Conservation (phyloP, 2,888 invertebrate species). For the Pardosa pseudoannulata region DNA sequence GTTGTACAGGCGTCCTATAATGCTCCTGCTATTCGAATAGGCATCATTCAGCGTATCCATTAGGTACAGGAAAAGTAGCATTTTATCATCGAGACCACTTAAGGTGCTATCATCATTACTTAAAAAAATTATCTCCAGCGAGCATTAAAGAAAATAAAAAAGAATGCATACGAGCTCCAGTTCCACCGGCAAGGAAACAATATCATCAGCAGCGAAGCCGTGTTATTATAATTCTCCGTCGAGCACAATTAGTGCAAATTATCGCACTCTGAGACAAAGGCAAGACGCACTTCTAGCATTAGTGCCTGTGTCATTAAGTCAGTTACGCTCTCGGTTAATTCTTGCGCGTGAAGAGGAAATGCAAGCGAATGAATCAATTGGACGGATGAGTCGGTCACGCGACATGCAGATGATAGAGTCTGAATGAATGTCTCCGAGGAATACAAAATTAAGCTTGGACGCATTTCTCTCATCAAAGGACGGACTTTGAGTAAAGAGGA, state of each 20-base stretch:
- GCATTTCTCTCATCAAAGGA: too few relatives aligned
- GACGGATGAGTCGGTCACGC: slow-evolving; percentile 16
- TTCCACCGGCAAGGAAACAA: neutral
- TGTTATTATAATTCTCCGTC: slow-evolving; percentile 5
- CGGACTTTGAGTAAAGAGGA: too few relatives aligned
- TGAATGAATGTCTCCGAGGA: neutral
- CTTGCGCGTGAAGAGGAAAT: slow-evolving; percentile 12
- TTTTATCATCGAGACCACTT: neutral
- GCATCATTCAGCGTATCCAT: too few relatives aligned
- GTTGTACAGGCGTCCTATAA: too few relatives aligned
- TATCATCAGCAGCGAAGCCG: neutral
- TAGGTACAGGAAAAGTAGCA: too few relatives aligned
- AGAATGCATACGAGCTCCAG: neutral
- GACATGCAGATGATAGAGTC: slow-evolving; percentile 1
- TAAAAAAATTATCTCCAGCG: neutral
- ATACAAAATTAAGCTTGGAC: neutral
- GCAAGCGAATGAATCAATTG: slow-evolving; percentile 17
- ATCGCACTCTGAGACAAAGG: neutral
- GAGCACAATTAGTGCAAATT: slow-evolving; percentile 6
- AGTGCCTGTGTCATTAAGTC: slow-evolving; percentile 11
- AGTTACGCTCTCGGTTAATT: slow-evolving; percentile 7
- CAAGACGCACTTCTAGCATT: slow-evolving; percentile 9
- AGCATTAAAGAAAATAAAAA: neutral
- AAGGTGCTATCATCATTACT: neutral
- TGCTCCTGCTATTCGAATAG: too few relatives aligned